Conservation (phyloP, 2,113 vertebrate species). For the Rhea pennata region DNA sequence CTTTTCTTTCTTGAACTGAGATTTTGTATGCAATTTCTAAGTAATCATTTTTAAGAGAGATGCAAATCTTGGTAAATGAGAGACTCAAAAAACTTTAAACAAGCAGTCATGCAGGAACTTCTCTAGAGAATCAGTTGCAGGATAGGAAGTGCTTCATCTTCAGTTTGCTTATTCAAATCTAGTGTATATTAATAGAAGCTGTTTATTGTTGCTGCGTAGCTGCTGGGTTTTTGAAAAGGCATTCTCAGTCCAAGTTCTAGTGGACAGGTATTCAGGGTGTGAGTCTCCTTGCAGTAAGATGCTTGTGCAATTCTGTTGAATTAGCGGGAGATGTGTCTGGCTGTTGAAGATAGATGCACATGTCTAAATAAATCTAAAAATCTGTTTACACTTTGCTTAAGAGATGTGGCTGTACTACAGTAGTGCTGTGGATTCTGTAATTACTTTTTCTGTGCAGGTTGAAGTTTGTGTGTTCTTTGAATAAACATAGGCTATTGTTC, state of each 20-base stretch:
- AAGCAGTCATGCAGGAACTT: neutral
- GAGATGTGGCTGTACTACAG: neutral
- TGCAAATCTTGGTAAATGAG: neutral
- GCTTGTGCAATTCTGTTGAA: neutral
- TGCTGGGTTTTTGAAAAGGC: neutral
- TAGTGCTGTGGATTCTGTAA: neutral
- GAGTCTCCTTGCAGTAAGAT: neutral
- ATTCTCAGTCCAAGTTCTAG: neutral
- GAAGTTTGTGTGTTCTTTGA: neutral
- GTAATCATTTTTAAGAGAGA: neutral
- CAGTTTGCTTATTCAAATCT: neutral
- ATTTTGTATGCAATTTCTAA: neutral
- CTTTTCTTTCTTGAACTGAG: neutral
- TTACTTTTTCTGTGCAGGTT: neutral
- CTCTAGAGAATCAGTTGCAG: neutral
- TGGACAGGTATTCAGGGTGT: neutral
- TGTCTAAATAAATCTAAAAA: neutral
- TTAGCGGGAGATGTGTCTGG: neutral
- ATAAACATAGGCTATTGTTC: neutral
- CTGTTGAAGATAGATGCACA: neutral
- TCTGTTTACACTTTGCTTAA: rapidly evolving
- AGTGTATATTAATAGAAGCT: neutral
- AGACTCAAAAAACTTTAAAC: neutral
- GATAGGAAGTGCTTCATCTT: neutral
- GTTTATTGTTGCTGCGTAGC: neutral